Evolutionary conservation across 2,797 vertebrate genomes (phyloP).

Genomic region (Heliangelus exortis): DNA sequence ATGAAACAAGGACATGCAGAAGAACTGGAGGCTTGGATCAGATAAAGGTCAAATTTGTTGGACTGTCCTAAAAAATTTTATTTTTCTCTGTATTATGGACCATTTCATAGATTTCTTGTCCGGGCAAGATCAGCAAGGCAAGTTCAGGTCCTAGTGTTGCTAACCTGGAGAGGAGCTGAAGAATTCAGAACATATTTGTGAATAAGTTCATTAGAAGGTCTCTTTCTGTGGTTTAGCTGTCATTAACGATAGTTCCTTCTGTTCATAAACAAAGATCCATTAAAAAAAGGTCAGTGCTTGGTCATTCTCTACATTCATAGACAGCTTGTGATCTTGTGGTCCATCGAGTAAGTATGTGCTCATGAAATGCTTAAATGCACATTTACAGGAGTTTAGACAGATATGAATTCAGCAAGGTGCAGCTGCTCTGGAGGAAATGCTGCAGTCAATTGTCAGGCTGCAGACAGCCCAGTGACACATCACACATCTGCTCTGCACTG

Average conservation of each 20-base stretch:
- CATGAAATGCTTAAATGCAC: background rate
- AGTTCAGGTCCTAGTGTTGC: background rate
- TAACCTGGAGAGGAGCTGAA: background rate
- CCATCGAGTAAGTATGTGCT: background rate
- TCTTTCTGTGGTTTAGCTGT: background rate
- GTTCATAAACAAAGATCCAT: background rate
- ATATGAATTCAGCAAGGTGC: background rate
- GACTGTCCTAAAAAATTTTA: background rate
- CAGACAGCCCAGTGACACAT: background rate
- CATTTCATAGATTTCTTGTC: background rate
- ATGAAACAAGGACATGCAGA: background rate
- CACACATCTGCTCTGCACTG: background rate
- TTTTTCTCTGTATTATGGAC: background rate
- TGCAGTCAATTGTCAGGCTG: background rate
- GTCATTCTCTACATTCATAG: background rate
- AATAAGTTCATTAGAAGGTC: background rate
- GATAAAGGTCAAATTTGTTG: background rate
- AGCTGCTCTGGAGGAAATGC: background rate
- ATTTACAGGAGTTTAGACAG: background rate
- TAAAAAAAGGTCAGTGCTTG: background rate
- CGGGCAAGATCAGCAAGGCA: background rate
- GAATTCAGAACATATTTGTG: background rate
- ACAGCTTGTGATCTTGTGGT: background rate
- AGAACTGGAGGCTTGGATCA: background rate
- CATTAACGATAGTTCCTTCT: background rate